Conservation (phyloP, 2,113 vertebrate species). For the Elgaria multicarinata region DNA sequence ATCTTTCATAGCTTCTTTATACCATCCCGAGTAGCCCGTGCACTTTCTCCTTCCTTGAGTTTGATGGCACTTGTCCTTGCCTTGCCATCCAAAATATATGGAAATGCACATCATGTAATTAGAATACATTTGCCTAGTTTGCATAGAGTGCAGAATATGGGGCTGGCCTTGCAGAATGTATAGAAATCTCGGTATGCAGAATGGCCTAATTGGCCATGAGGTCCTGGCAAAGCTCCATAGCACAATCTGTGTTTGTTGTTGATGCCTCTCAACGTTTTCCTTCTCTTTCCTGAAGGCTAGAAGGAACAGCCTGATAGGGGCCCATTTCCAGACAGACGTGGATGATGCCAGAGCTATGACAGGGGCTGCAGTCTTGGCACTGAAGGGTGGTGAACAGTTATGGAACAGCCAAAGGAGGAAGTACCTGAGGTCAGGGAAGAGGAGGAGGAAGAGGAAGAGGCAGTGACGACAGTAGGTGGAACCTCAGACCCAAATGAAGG, state of each 20-base stretch:
- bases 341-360: conserved; percentile 86
- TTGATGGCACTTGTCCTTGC: neutral
- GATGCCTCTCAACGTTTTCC: neutral
- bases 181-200: neutral
- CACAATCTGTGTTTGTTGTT: neutral
- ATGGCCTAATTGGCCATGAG: neutral
- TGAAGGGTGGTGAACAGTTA: conserved; percentile 81
- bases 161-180: neutral
- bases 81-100: accelerated
- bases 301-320: conserved; percentile 69
- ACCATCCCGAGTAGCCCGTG: neutral
- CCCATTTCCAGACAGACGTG: conserved; percentile 72
- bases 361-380: conserved; percentile 79
- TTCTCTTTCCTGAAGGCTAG: conserved; percentile 64
- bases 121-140: neutral
- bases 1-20: neutral
- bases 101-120: neutral
- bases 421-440: conserved; percentile 81
- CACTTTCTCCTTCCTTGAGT: neutral
- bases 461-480: conserved; percentile 68
- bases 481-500: conserved; percentile 72
- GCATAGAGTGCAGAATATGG: neutral
- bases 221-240: accelerated
- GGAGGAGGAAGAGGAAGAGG: conserved; percentile 82
- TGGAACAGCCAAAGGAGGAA: conserved; percentile 84